phyloP scores from a whole-genome alignment of 2,113 vertebrate genomes.

The Tachysurus fulvidraco region DNA sequence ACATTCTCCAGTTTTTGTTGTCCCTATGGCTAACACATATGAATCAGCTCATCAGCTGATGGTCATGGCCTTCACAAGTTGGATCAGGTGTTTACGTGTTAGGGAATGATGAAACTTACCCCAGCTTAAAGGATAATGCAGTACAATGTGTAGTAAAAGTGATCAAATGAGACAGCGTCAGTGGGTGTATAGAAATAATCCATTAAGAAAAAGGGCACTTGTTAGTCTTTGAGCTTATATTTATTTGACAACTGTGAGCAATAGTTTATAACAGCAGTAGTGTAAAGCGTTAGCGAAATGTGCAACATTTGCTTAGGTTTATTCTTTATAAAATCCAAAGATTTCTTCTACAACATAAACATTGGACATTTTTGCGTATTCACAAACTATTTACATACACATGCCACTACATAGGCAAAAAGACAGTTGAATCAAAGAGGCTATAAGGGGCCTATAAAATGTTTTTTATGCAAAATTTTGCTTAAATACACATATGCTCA shows the following conservation, averaged over 20 bases:
- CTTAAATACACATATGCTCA: constrained; percentile 51
- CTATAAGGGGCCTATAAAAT: constrained; percentile 79
- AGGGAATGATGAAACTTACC: neutral
- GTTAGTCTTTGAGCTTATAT: constrained; percentile 65
- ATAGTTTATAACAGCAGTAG: constrained; percentile 98
- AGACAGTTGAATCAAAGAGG: constrained; percentile 85
- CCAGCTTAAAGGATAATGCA: neutral
- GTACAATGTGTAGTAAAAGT: neutral
- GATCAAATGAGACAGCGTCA: neutral
- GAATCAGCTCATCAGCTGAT: neutral
- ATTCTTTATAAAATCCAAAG: constrained; percentile 83
- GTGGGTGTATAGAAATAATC: neutral
- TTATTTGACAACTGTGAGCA: constrained; percentile 91
- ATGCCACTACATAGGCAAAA: constrained; percentile 86
- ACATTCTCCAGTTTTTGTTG: neutral
- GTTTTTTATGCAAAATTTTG: constrained; percentile 64
- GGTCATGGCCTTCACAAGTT: neutral
- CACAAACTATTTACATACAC: constrained; percentile 92
- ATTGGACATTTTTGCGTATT: constrained; percentile 85
- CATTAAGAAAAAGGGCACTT: neutral
- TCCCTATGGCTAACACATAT: neutral
- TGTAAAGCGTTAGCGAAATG: constrained; percentile 94
- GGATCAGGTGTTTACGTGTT: neutral
- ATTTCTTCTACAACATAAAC: constrained; percentile 94
- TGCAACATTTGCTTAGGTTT: constrained; percentile 86